phyloP scores from a whole-genome alignment of 2,797 vertebrate species.

The Trachops cirrhosus region DNA sequence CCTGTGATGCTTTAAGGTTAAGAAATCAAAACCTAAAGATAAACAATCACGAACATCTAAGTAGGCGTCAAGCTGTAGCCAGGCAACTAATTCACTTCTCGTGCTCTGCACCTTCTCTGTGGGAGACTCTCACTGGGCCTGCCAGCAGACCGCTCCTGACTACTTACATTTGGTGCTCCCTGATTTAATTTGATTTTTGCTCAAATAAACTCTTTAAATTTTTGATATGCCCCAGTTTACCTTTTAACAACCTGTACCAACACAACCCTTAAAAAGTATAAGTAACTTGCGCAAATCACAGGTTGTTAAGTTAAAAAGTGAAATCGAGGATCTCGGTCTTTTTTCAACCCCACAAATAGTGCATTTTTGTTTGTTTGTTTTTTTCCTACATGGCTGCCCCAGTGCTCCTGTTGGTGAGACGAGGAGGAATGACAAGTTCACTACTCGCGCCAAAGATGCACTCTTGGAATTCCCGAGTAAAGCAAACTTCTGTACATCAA shows the following conservation, averaged over 20 bases:
- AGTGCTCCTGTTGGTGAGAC: accelerated
- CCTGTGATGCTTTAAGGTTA: too few relatives aligned
- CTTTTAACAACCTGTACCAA: background rate
- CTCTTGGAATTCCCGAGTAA: background rate
- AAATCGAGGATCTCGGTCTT: background rate
- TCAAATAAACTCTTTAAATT: background rate
- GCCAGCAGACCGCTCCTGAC: background rate
- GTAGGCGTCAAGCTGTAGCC: background rate
- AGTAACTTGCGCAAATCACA: background rate
- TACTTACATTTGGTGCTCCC: accelerated
- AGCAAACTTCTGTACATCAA: background rate
- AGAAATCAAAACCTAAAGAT: background rate
- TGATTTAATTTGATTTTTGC: background rate
- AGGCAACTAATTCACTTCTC: background rate
- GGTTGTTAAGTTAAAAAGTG: background rate
- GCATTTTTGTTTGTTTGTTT: too few relatives aligned
- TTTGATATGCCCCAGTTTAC: background rate
- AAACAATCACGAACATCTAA: background rate
- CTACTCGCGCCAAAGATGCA: background rate
- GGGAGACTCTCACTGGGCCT: accelerated
- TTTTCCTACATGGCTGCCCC: background rate
- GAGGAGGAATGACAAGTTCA: background rate
- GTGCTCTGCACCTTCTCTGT: background rate
- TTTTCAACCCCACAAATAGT: background rate
- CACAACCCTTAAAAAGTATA: background rate